Evolutionary conservation across 2,888 invertebrate genomes (phyloP), one percentile per base, ranked within the genome.

Genomic region (Melipona bicolor): DNA sequence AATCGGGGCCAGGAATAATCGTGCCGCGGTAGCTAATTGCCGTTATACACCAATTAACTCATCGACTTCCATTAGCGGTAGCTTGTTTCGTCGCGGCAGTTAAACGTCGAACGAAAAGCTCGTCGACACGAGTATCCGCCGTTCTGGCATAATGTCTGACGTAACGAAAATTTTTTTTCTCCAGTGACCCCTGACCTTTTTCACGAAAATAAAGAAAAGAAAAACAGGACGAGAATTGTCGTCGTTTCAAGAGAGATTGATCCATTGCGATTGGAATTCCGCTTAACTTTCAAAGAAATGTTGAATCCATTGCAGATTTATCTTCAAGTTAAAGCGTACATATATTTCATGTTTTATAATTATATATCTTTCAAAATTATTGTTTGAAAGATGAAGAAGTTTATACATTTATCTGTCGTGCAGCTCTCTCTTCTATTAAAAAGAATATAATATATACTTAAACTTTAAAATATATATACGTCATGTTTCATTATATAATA

Each of bases 1-100:
- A 77, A 87, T 81, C 79, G 78, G 79, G 64, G 78, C 65, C 76
- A 65, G 76, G 81, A 84, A 86, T 89, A 84, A 89, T 89, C 87
- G 79, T 77, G 62, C 76, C 59, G 75, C 74, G 86, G 85, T 79
- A 69, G 82, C 73, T 88, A 89, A 89, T 87, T 89, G 84, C 84
- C 61, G 86, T 77, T 77, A 73, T 78, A 86, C 83, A 82, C 84
- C 86, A 89, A 89, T 89, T 87, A 87, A 86, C 81, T 81, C 83
- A 67, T 80, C 81, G 80, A 87, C 86, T 86, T 84, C 75, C 87
- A 82, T 89, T 86, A 84, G 72, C 62, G 79, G 77, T 59, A 69
- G 78, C 65, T 74, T 65, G 80, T 80, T 74, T 54, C 83, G 54
- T 59, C 52, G 68, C 59, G 56, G 75, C 75, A 32, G 81, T 81